Base-by-base conservation (phyloP, 1,140 invertebrate genomes). In the Hetaerina americana region DNA sequence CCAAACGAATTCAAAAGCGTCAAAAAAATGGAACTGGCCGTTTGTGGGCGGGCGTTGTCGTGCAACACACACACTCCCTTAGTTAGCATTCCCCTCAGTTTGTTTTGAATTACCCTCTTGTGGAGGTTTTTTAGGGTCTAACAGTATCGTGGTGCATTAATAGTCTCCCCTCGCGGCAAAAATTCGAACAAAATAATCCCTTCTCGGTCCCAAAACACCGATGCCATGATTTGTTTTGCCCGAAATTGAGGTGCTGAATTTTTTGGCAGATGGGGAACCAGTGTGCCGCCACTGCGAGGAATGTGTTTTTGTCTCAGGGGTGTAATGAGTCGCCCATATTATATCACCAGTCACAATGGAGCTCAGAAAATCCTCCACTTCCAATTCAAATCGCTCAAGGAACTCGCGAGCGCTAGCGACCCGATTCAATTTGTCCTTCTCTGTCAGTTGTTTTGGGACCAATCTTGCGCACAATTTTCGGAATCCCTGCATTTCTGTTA, bases 31-130 rank as follows among this genome's bases (percentile, higher is more conserved):
- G 31, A 6, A 8, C 6, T 8, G 72, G 74, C 74, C 69, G 72
- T 73, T 72, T 81, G 78, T 26, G 75, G 77, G 66, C 77, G 73
- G 8, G 78, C 76, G 73, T 81, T 80, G 76, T 82, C 80, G 71
- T 81, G 79, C 27, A 76, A 71, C 26, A 78, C 69, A 66, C 75
- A 49, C 25, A 78, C 71, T 71, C 67, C 68, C 68, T 73, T 71
- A 57, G 69, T 75, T 68, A 77, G 70, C 26, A 72, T 49, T 68
- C 72, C 73, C n/a, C 72, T 70, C 15, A 70, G 27, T 75, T 75
- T 74, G 57, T 76, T 73, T 31, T 75, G 67, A 26, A 77, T 75
- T 29, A 28, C 70, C 26, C 72, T 25, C n/a, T n/a, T n/a, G 22
- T 57, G 71, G 40, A 75, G 70, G 31, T 40, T 40, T 40, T 40